Conservation (phyloP, 2,888 invertebrate genomes). For the Acronicta psi region DNA sequence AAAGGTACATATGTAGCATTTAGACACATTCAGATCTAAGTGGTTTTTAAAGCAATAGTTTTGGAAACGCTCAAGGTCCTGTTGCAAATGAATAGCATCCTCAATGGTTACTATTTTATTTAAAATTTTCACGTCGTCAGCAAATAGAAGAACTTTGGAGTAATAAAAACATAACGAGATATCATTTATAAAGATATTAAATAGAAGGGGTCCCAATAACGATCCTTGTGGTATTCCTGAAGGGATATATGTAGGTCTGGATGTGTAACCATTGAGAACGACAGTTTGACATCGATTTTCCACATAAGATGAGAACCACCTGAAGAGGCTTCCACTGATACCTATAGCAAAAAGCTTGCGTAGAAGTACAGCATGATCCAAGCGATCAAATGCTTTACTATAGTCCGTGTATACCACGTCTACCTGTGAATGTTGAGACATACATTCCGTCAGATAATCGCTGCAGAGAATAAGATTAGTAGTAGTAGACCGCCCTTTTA, state of each 20-base stretch:
- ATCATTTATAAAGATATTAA: not conserved
- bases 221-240: constrained; percentile 3
- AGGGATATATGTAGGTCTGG: constrained; percentile 2
- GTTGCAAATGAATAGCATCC: not conserved
- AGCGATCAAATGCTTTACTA: constrained; percentile 7
- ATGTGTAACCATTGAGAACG: constrained; percentile 5
- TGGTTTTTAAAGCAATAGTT: not conserved
- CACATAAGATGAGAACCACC: constrained; percentile 2
- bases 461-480: not conserved
- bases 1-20: not conserved
- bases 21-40: not conserved
- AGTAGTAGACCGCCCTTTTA: not conserved
- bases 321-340: not conserved
- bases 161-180: not conserved
- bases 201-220: not conserved
- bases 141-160: not conserved
- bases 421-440: not conserved
- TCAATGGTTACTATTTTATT: not conserved
- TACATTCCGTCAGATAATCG: not conserved
- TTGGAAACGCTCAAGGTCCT: not conserved
- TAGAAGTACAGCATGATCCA: not conserved
- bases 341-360: not conserved
- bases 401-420: constrained; percentile 7
- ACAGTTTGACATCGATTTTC: constrained; percentile 4
- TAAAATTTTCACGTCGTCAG: constrained; percentile 4